These are phyloP conservation scores for Sebastes itinus DNA, from an alignment of 2,797 vertebrate genomes.

Conservation along the genomic window DNA sequence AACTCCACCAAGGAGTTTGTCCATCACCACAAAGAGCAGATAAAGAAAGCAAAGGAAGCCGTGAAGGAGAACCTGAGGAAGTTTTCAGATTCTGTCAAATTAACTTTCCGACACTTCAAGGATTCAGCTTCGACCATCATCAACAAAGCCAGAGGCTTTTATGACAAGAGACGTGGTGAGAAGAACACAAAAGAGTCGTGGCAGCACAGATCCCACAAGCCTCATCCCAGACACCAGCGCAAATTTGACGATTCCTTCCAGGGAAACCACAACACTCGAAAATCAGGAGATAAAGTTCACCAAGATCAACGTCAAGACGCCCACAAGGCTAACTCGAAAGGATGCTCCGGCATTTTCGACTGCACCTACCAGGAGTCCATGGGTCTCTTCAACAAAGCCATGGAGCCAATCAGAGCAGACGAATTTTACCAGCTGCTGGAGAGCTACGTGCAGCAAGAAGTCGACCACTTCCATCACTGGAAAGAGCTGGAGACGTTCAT, in stretches of 20 bases:
- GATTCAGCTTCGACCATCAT: conserved; percentile 90
- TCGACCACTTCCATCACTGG: conserved; percentile 93
- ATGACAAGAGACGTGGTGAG: conserved; percentile 66
- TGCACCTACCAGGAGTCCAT: conserved; percentile 90
- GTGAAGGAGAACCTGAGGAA: conserved; percentile 97
- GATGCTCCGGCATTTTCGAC: conserved; percentile 87
- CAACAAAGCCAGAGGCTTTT: conserved; percentile 83
- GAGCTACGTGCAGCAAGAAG: conserved; percentile 91
- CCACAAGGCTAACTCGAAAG: conserved; percentile 72
- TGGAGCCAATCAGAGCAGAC: conserved; percentile 88
- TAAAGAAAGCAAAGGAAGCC: conserved; percentile 96
- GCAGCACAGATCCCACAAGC: conserved; percentile 71
- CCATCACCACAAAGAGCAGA: conserved; percentile 97
- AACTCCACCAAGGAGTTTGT: conserved; percentile 98
- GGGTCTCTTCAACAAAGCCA: conserved; percentile 88
- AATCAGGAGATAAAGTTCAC: conserved; percentile 66
- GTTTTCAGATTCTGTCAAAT: conserved; percentile 96
- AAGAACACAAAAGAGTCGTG: conserved; percentile 72
- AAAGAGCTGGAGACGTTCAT: conserved; percentile 91
- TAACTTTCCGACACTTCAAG: conserved; percentile 94
- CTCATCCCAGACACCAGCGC: conserved; percentile 61
- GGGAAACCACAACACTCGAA: conserved; percentile 68
- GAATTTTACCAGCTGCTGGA: conserved; percentile 90
- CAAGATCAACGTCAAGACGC: conserved; percentile 54
- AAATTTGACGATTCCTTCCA: conserved; percentile 56